These are phyloP conservation scores for Trinectes maculatus DNA, from an alignment of 2,113 vertebrate genomes.

Conservation along the genomic window DNA sequence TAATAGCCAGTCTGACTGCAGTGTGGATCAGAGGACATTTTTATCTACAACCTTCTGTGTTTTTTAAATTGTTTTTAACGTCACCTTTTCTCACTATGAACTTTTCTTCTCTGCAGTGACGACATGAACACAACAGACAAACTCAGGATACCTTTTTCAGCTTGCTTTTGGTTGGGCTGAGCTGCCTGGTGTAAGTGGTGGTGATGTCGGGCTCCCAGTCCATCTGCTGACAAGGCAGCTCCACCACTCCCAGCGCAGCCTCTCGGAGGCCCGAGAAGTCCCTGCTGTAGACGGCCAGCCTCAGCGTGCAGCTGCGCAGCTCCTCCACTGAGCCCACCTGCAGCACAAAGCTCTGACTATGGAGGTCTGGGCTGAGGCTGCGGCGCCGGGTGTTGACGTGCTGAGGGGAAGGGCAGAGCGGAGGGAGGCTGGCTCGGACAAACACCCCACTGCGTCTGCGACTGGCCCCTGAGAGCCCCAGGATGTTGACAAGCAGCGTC, in stretches of 20 bases:
- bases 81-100: background rate
- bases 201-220: slow-evolving; percentile 74
- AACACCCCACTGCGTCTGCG: slow-evolving; percentile 68
- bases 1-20: background rate
- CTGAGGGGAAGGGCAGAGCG: slow-evolving; percentile 57
- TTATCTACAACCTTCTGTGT: background rate
- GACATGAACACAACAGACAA: background rate
- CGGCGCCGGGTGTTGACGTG: slow-evolving; percentile 40
- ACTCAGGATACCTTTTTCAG: slow-evolving; percentile 80
- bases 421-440: slow-evolving; percentile 78
- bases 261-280: slow-evolving; percentile 80
- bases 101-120: background rate
- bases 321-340: slow-evolving; percentile 73
- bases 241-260: slow-evolving; percentile 77
- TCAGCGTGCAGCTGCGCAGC: slow-evolving; percentile 77
- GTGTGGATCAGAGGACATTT: background rate
- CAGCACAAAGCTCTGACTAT: slow-evolving; percentile 75
- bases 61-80: background rate
- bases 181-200: slow-evolving; percentile 74
- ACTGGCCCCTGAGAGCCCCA: slow-evolving; percentile 76
- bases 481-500: slow-evolving; percentile 75
- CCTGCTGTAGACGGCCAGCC: slow-evolving; percentile 75
- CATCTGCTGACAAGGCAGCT: slow-evolving; percentile 79
- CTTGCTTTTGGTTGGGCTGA: slow-evolving; percentile 77
- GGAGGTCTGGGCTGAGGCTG: slow-evolving; percentile 71